These are phyloP conservation scores for Ganaspis sp. DNA, from an alignment of 1,140 invertebrate species.

Conservation along the genomic window DNA sequence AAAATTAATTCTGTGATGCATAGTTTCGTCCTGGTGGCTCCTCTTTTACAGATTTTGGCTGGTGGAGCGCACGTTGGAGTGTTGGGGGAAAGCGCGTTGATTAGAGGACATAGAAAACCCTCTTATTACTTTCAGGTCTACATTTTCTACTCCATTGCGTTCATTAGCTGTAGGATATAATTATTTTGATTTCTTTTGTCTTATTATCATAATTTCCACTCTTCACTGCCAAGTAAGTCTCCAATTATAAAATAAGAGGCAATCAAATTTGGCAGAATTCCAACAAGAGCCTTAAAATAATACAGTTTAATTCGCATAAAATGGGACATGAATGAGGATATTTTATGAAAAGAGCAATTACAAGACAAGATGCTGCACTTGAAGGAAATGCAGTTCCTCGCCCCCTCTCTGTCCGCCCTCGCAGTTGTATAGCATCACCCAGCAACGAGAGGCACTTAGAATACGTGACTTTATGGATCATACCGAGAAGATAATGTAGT, in stretches of 20 bases:
- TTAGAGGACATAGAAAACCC: no score
- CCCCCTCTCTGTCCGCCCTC: neutral
- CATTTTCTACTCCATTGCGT: no score
- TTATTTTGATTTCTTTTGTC: no score
- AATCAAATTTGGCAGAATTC: neutral
- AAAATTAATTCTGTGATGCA: no score
- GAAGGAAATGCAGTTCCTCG: neutral
- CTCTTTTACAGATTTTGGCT: no score
- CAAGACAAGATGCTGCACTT: neutral
- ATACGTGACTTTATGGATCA: neutral
- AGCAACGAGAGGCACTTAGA: neutral
- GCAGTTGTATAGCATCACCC: neutral
- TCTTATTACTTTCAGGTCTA: no score
- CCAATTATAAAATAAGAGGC: neutral
- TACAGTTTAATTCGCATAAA: neutral
- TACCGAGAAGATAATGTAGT: neutral
- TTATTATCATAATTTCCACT: no score
- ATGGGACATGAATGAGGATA: neutral
- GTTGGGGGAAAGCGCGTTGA: no score
- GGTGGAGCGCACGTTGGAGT: no score
- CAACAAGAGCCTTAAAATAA: neutral
- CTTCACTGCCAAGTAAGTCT: no score
- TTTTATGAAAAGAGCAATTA: slow-evolving; percentile 7
- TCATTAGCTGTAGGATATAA: no score
- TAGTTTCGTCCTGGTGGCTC: no score